Percentiles rank a stretch among this genome's conserved stretches.
phyloP scores from a whole-genome alignment of 2,888 invertebrate genomes.

The Lordiphosa andalusiaca region DNA sequence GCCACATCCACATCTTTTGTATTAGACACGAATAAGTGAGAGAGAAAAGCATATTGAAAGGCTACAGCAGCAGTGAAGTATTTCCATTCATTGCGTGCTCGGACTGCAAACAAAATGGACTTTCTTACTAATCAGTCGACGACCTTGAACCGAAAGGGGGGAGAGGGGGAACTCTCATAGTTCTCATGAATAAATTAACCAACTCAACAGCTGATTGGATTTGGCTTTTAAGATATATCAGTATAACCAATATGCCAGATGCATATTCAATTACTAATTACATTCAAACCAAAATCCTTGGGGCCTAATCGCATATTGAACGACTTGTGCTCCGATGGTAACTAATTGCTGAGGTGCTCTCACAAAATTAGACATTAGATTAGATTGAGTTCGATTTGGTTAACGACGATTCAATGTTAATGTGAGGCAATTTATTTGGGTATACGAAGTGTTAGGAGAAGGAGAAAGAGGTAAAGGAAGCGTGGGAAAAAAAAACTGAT shows the following conservation, averaged over 20 bases:
- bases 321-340: background rate
- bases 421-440: conserved; percentile 4
- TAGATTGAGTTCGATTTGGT: conserved; percentile 33
- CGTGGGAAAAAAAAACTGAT: no score
- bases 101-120: conserved; percentile 38
- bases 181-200: conserved; percentile 64
- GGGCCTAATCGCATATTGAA: background rate
- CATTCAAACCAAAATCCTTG: no score
- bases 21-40: conserved; percentile 36
- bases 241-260: conserved; percentile 5
- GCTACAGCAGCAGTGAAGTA: no score
- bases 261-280: conserved; percentile 59
- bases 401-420: background rate
- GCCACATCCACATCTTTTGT: conserved; percentile 24
- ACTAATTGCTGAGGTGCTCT: conserved; percentile 54
- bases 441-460: no score
- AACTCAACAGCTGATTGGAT: conserved; percentile 60
- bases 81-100: conserved; percentile 33
- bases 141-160: background rate
- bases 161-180: conserved; percentile 12
- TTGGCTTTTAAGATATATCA: conserved; percentile 36
- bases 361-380: conserved; percentile 60
- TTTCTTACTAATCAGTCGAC: conserved; percentile 28
- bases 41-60: conserved; percentile 18
- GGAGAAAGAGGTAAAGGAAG: no score